Percentiles rank a stretch among this genome's conserved stretches.
phyloP scores from a whole-genome alignment of 2,888 invertebrate genomes.

The Idaea straminata region DNA sequence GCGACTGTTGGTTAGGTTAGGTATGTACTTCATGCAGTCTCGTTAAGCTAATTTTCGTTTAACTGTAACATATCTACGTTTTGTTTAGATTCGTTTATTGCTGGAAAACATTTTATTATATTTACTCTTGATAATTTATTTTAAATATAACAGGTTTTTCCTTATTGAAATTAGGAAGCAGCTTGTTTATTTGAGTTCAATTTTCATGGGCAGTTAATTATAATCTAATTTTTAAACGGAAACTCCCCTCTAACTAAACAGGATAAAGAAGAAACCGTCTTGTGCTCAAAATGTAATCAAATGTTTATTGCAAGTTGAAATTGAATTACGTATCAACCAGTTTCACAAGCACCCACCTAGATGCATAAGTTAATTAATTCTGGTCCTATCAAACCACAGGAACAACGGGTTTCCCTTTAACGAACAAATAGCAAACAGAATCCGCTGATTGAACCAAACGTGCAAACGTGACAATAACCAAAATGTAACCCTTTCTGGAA shows the following conservation, averaged over 20 bases:
- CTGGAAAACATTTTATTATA: neutral
- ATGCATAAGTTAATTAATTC: neutral
- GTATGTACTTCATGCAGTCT: neutral
- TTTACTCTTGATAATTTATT: neutral
- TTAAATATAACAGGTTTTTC: neutral
- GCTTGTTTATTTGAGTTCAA: neutral
- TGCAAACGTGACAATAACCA: neutral
- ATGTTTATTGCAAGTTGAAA: neutral
- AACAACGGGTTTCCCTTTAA: neutral
- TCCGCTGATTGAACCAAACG: neutral
- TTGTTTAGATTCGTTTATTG: neutral
- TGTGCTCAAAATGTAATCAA: neutral
- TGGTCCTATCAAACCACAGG: neutral
- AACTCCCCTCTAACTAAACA: neutral
- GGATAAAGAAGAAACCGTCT: neutral
- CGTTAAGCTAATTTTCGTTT: neutral
- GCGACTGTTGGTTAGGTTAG: conserved; percentile 1
- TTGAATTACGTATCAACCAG: neutral
- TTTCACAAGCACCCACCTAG: neutral
- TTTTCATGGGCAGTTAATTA: neutral
- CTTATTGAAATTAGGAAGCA: neutral
- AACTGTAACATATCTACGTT: neutral
- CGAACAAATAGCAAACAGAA: neutral
- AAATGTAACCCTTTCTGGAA: neutral
- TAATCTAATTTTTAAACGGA: neutral